Base-by-base conservation (phyloP, 2,888 invertebrate genomes). In the Drosophila borealis region DNA sequence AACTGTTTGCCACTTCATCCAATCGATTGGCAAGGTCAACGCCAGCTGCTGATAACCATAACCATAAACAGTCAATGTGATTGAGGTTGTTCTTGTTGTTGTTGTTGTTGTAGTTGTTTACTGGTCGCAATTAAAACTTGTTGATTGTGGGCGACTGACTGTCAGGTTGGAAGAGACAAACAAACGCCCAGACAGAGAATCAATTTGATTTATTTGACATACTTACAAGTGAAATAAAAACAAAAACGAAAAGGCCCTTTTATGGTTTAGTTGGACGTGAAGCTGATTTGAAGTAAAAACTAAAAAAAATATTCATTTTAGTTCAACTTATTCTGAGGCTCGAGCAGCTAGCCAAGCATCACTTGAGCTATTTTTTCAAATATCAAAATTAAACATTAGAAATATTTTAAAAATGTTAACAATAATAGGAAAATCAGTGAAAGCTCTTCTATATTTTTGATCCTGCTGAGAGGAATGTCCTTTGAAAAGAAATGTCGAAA, bases 41-140 rank as follows among this genome's bases (percentile, higher is more conserved):
- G 69, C 21, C 63, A 69, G 56, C 64, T 56, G 64, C 63, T 70
- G 84, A 71, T 73, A 71, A 60, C 65, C 67, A 81, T 73, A 78
- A 75, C 80, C 77, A 74, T 80, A 68, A 69, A 62, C 59, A 74
- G 78, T 62, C 53, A 37, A 57, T 75, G 75, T 54, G 53, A 60
- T 73, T 53, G 67, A 42, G 77, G 33, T 50, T 63, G 37, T 45
- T 46, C 55, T 50, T 63, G 42, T 51, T 67, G 62, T 56, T 63
- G 42, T 10, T 67, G 45, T 37, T 41, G 44, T 34, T 46, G 25
- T 41, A 42, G 50, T 73, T 50, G 53, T 29, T 75, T 60, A 54
- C 65, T 34, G 59, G 46, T 50, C 60, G 70, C 70, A 87, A 87
- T 82, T 84, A 87, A 81, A 81, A 82, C 87, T 82, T 82, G 82